A percentile compares a stretch with the other conserved stretches of the same genome.
Evolutionary conservation across 2,888 invertebrate species (phyloP).

Genomic region (Tromatobia lineatoria): DNA sequence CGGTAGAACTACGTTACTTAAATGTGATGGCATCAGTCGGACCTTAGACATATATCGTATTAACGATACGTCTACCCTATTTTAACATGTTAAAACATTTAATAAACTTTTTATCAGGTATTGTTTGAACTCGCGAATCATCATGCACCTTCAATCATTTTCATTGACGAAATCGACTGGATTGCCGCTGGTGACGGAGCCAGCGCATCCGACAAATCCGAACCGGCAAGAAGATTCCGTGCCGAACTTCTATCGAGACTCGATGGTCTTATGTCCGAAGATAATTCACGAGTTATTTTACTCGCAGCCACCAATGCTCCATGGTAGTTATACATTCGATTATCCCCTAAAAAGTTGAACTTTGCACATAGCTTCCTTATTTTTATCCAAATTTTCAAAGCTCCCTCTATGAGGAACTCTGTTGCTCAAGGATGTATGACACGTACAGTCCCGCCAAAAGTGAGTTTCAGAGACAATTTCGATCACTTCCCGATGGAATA

Average conservation of each 20-base stretch:
- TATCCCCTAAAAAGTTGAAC: too few species aligned
- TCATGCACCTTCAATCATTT: constrained; percentile 95
- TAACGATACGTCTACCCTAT: too few species aligned
- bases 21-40: too few species aligned
- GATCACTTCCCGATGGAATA: too few species aligned
- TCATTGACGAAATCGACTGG: constrained; percentile 97
- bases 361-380: too few species aligned
- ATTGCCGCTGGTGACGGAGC: constrained; percentile 88
- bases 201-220: constrained; percentile 85
- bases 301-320: constrained; percentile 97
- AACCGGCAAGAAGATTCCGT: constrained; percentile 91
- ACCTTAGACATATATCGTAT: too few species aligned
- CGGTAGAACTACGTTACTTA: too few species aligned
- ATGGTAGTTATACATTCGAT: constrained; percentile 91
- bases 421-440: too few species aligned
- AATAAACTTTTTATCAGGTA: constrained; percentile 86
- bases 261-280: constrained; percentile 90
- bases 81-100: background rate
- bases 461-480: too few species aligned
- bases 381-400: too few species aligned
- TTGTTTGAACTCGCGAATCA: constrained; percentile 95
- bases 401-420: too few species aligned
- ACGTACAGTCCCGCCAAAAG: too few species aligned
- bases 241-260: constrained; percentile 95
- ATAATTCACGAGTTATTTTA: constrained; percentile 90